Percentiles rank a stretch among this genome's conserved stretches.
These are phyloP conservation scores for Lordiphosa collinella DNA, from an alignment of 1,140 invertebrate species.

Conservation along the genomic window DNA sequence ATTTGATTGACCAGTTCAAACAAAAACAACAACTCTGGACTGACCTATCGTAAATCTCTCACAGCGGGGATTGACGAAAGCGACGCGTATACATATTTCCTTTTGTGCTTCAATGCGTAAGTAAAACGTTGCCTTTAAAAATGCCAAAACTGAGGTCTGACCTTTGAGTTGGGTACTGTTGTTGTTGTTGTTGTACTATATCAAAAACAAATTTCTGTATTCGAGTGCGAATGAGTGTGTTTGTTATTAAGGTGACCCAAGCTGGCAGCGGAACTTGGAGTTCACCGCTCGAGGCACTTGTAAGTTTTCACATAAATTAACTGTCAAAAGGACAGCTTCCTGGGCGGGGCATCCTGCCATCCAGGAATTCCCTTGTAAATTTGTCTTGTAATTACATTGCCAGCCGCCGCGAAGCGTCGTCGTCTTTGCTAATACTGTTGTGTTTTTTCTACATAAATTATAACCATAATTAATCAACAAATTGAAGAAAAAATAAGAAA, in stretches of 20 bases:
- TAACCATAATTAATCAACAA: constrained; percentile 61
- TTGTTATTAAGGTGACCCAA: constrained; percentile 36
- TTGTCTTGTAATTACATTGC: constrained; percentile 70
- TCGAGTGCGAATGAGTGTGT: constrained; percentile 15
- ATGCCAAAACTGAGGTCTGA: constrained; percentile 56
- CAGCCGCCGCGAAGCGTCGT: constrained; percentile 3
- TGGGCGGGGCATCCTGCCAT: constrained; percentile 18
- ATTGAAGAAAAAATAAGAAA: constrained; percentile 15
- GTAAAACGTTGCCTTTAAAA: constrained; percentile 37
- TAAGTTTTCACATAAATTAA: constrained; percentile 76
- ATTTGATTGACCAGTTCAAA: constrained; percentile 23
- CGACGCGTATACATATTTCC: constrained; percentile 45
- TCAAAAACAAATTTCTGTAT: no score
- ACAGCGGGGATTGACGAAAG: constrained; percentile 26
- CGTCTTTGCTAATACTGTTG: constrained; percentile 18
- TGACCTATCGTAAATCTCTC: constrained; percentile 73
- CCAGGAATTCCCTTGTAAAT: constrained; percentile 62
- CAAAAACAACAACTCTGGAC: constrained; percentile 59
- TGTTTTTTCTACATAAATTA: constrained; percentile 42
- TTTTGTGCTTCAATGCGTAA: constrained; percentile 21
- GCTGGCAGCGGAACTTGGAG: constrained; percentile 37
- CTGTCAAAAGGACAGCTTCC: constrained; percentile 60
- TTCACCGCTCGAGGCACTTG: constrained; percentile 62
- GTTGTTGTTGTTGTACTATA: constrained; percentile 28
- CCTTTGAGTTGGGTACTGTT: constrained; percentile 48